Evolutionary conservation across 2,888 invertebrate genomes (phyloP).

Genomic region (Eupithecia centaureata): DNA sequence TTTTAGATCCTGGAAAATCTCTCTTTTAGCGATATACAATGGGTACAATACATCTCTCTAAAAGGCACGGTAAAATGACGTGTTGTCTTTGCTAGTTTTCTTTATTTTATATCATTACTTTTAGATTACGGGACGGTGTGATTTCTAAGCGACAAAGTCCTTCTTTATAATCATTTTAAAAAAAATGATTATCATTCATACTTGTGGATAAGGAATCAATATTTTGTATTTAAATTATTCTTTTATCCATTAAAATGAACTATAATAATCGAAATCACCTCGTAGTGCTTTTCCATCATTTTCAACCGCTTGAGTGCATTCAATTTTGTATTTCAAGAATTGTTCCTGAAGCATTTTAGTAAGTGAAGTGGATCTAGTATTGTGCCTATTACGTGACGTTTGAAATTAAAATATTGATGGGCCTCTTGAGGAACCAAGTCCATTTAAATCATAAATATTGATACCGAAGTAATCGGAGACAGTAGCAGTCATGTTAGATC

Average conservation of each 20-base stretch:
- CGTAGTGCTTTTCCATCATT: neutral
- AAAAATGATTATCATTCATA: too few relatives aligned
- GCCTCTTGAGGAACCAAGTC: neutral
- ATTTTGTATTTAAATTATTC: too few relatives aligned
- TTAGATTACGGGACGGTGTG: too few relatives aligned
- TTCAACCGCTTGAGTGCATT: slow-evolving; percentile 4
- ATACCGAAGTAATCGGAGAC: neutral
- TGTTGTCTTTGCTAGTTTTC: neutral
- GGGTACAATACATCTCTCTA: slow-evolving; percentile 37
- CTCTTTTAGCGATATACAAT: slow-evolving; percentile 46
- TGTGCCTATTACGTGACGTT: slow-evolving; percentile 3
- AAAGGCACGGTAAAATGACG: slow-evolving; percentile 9
- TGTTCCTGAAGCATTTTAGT: slow-evolving; percentile 9
- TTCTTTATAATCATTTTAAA: too few relatives aligned
- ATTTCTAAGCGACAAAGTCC: too few relatives aligned
- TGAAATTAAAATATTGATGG: neutral
- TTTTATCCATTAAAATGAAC: too few relatives aligned
- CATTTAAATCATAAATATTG: neutral
- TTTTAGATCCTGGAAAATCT: slow-evolving; percentile 51
- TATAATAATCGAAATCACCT: too few relatives aligned
- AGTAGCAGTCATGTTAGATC: slow-evolving; percentile 1
- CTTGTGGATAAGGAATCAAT: too few relatives aligned
- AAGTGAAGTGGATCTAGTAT: slow-evolving; percentile 5
- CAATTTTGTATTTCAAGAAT: slow-evolving; percentile 1
- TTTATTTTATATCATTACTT: too few relatives aligned